phyloP scores from a whole-genome alignment of 2,888 invertebrate genomes.

The Biston betularia region DNA sequence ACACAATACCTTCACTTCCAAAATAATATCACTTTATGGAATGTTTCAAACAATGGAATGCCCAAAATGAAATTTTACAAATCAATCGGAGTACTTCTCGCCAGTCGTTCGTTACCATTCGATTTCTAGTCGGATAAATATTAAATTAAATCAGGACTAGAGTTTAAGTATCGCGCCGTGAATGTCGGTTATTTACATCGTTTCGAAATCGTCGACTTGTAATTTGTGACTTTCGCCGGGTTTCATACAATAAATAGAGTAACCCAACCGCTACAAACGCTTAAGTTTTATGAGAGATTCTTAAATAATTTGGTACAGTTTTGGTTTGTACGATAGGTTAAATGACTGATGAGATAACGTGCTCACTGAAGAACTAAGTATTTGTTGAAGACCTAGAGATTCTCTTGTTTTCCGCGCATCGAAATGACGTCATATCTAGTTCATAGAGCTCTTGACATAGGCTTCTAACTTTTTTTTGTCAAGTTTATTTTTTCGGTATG shows the following conservation, averaged over 20 bases:
- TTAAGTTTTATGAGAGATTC: conserved; percentile 28
- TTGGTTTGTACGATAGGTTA: conserved; percentile 26
- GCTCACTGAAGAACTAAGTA: no score
- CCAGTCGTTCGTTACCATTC: conserved; percentile 63
- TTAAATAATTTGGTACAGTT: conserved; percentile 30
- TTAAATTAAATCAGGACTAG: conserved; percentile 72
- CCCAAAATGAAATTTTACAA: conserved; percentile 55
- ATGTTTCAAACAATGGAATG: conserved; percentile 77
- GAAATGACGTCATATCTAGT: no score
- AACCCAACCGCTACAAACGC: conserved; percentile 37
- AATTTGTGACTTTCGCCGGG: conserved; percentile 70
- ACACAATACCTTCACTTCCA: conserved; percentile 78
- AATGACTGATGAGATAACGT: no score
- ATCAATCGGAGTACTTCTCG: conserved; percentile 61
- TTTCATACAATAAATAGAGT: conserved; percentile 28
- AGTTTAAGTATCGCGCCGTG: conserved; percentile 80
- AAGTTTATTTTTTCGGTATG: no score
- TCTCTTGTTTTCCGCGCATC: no score
- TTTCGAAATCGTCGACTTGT: conserved; percentile 56
- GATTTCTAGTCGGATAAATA: conserved; percentile 63
- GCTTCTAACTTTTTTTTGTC: no score
- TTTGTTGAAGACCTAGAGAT: no score
- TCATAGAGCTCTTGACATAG: no score
- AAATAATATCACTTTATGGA: conserved; percentile 79
- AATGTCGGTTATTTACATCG: conserved; percentile 69